These are phyloP conservation scores for Siphamia tubifer DNA, from an alignment of 2,113 vertebrate species.

Conservation along the genomic window DNA sequence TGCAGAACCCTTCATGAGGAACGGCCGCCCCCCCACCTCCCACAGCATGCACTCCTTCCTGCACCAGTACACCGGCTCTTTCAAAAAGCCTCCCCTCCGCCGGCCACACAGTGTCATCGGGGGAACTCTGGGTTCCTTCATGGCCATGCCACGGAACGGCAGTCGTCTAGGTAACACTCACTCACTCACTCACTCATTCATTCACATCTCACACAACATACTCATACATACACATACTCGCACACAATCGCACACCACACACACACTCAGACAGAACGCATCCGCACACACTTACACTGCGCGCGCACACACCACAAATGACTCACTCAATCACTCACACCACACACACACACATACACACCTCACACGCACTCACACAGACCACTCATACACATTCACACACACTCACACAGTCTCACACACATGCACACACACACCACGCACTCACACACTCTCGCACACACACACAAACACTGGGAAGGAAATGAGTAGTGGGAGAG, in stretches of 20 bases:
- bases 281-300: too few species aligned
- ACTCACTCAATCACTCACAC: background rate
- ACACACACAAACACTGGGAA: constrained; percentile 6
- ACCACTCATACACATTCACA: constrained; percentile 60
- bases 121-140: constrained; percentile 92
- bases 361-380: too few species aligned
- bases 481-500: constrained; percentile 50
- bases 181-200: background rate
- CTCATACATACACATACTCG: background rate
- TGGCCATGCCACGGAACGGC: constrained; percentile 94
- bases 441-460: background rate
- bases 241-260: too few species aligned
- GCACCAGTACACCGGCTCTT: constrained; percentile 95
- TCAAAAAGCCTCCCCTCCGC: constrained; percentile 93
- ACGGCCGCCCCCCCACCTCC: constrained; percentile 92
- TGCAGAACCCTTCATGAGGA: constrained; percentile 96
- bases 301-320: too few species aligned
- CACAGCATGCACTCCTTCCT: constrained; percentile 98
- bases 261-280: too few species aligned
- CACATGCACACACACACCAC: too few species aligned
- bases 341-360: too few species aligned
- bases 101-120: constrained; percentile 96
- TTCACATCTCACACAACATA: too few species aligned
- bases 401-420: too few species aligned
- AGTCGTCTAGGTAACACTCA: constrained; percentile 89